These are phyloP conservation scores for Colostygia pectinataria DNA, from an alignment of 2,888 invertebrate species.

Conservation along the genomic window DNA sequence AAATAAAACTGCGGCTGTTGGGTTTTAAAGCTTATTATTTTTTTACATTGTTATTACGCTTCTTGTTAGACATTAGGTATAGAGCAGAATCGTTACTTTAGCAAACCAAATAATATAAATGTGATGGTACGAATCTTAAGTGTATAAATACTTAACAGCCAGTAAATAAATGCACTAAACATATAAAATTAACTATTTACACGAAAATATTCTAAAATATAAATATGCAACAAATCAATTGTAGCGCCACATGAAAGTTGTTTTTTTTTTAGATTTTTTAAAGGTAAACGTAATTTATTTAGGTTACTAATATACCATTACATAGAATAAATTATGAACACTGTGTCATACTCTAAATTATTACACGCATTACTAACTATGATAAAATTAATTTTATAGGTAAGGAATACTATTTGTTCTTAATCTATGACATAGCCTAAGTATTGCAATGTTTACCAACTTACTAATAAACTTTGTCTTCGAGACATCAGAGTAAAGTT, in stretches of 20 bases:
- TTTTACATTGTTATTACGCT: slow-evolving; percentile 75
- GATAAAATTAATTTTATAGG: slow-evolving; percentile 41
- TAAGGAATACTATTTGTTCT: slow-evolving; percentile 68
- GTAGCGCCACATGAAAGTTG: not conserved
- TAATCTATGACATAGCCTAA: slow-evolving; percentile 57
- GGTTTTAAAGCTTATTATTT: slow-evolving; percentile 79
- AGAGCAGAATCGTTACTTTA: slow-evolving; percentile 50
- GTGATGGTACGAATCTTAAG: slow-evolving; percentile 55
- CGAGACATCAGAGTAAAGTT: too few species aligned
- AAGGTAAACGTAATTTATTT: too few species aligned
- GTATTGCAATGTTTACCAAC: slow-evolving; percentile 35
- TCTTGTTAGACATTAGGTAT: slow-evolving; percentile 54
- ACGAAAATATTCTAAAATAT: slow-evolving; percentile 35
- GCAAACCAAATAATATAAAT: slow-evolving; percentile 50
- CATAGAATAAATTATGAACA: slow-evolving; percentile 69
- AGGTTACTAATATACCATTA: too few species aligned
- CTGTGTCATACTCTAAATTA: slow-evolving; percentile 49
- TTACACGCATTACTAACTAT: slow-evolving; percentile 41
- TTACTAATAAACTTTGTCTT: slow-evolving; percentile 4
- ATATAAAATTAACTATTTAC: slow-evolving; percentile 72
- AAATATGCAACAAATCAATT: slow-evolving; percentile 1
- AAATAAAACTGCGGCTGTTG: slow-evolving; percentile 49
- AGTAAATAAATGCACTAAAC: slow-evolving; percentile 77
- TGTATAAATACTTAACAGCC: slow-evolving; percentile 75
- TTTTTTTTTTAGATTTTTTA: too few species aligned